Conservation (phyloP, 2,797 vertebrate genomes). For the Onychomys arenicola region DNA sequence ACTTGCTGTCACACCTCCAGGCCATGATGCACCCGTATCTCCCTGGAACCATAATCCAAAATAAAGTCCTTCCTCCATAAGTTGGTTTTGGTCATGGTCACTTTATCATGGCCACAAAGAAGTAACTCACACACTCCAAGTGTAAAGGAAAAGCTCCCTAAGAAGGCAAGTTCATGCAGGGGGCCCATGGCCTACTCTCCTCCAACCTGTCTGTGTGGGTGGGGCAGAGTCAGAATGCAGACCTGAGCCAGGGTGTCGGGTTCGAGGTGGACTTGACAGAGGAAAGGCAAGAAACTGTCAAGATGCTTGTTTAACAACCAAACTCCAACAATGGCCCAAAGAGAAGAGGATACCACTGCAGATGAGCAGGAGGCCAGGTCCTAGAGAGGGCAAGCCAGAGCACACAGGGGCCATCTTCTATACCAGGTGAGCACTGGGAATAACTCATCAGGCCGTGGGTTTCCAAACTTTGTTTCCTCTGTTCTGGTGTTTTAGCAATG, state of each 20-base stretch:
- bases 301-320: neutral
- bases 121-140: neutral
- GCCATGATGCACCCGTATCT: neutral
- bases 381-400: neutral
- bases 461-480: neutral
- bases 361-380: neutral
- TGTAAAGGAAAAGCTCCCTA: neutral
- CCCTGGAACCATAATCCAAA: neutral
- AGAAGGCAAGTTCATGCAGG: neutral
- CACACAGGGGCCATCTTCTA: too few species aligned
- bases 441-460: neutral
- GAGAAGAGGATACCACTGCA: neutral
- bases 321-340: neutral
- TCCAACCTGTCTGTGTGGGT: neutral
- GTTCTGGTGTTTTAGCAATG: neutral
- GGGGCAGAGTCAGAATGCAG: neutral
- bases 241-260: neutral
- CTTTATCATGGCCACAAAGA: neutral
- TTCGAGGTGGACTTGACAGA: neutral
- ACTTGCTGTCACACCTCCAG: neutral
- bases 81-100: neutral
- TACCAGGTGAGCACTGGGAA: neutral
- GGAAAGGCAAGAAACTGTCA: neutral
- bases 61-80: neutral
- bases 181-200: neutral